Percentiles rank a stretch among this genome's conserved stretches.
Evolutionary conservation across 2,797 vertebrate species (phyloP).

Genomic region (Megaceryle alcyon): DNA sequence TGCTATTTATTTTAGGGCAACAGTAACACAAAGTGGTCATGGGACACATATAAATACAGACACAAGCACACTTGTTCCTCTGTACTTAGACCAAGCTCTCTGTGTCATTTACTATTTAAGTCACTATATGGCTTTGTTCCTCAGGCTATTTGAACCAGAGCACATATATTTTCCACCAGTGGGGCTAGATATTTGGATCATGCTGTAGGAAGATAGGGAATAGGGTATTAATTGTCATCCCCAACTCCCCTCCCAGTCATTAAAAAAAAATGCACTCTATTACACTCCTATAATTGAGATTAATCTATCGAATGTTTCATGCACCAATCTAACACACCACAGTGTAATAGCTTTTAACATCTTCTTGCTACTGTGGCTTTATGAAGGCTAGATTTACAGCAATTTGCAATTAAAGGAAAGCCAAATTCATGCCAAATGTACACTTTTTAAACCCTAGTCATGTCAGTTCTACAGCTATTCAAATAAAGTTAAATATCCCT

Average conservation of each 20-base stretch:
- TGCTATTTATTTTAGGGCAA: background rate
- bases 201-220: background rate
- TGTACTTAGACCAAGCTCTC: background rate
- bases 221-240: background rate
- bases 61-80: background rate
- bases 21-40: background rate
- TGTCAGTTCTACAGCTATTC: conserved; percentile 38
- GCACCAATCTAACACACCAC: background rate
- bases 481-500: conserved; percentile 47
- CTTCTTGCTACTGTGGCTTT: conserved; percentile 22
- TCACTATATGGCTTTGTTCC: background rate
- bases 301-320: background rate
- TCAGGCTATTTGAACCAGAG: background rate
- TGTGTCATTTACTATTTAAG: background rate
- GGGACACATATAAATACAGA: background rate
- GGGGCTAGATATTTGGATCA: background rate
- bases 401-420: conserved; percentile 39
- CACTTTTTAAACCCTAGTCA: background rate
- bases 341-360: conserved; percentile 17
- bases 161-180: background rate
- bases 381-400: background rate
- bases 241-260: background rate
- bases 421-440: background rate
- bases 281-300: background rate
- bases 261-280: background rate